These are phyloP conservation scores for Cotesia glomerata DNA, from an alignment of 1,140 invertebrate species.

Conservation along the genomic window DNA sequence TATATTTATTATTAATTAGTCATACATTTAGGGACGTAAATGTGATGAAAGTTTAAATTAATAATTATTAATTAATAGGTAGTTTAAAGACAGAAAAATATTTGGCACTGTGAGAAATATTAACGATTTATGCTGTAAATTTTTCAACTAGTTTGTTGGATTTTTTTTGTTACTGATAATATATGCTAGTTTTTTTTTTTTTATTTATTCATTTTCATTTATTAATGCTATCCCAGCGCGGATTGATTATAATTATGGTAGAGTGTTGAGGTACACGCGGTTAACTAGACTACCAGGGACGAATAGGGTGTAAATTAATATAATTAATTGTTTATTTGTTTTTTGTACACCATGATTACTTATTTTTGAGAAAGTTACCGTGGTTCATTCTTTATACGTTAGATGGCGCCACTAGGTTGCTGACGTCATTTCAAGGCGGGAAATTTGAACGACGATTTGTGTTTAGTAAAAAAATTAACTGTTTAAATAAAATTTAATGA, in stretches of 20 bases:
- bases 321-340: slow-evolving; percentile 38
- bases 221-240: slow-evolving; percentile 32
- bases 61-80: background rate
- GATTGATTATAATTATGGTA: slow-evolving; percentile 40
- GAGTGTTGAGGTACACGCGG: slow-evolving; percentile 42
- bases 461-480: no score
- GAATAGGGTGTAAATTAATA: background rate
- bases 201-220: slow-evolving; percentile 19
- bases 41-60: background rate
- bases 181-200: background rate
- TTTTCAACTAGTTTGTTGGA: slow-evolving; percentile 14
- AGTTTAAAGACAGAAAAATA: slow-evolving; percentile 15
- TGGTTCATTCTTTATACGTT: background rate
- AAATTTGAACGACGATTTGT: no score
- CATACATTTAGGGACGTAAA: background rate
- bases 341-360: no score
- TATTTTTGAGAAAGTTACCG: background rate
- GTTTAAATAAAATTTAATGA: no score
- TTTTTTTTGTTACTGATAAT: background rate
- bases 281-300: slow-evolving; percentile 25
- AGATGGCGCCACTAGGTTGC: no score
- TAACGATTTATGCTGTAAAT: slow-evolving; percentile 22
- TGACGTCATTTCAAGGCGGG: no score
- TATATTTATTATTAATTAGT: background rate
- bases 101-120: slow-evolving; percentile 63